Conservation (phyloP, 2,113 vertebrate genomes). For the Solenodon paradoxus region DNA sequence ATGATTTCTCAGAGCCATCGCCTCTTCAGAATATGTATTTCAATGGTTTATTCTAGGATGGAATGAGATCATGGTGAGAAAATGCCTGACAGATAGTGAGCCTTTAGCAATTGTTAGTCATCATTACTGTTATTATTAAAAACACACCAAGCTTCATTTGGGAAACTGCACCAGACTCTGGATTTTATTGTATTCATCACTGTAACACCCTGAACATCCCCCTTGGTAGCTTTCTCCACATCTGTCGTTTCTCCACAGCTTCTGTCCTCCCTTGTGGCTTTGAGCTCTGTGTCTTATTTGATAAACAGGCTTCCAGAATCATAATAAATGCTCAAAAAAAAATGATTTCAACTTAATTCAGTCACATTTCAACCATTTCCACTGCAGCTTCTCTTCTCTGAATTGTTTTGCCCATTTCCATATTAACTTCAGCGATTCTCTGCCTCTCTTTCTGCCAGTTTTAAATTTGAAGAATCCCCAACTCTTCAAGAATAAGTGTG, state of each 20-base stretch:
- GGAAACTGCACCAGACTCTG: not conserved
- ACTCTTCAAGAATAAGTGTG: not conserved
- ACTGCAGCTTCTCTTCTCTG: not conserved
- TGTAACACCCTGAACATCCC: too few species aligned
- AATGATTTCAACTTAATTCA: not conserved
- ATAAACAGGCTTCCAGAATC: not conserved
- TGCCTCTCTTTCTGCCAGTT: not conserved
- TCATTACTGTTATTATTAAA: not conserved
- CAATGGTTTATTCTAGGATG: not conserved
- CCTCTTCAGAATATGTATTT: conserved; percentile 30
- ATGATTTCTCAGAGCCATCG: not conserved
- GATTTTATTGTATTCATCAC: not conserved
- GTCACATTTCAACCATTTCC: not conserved
- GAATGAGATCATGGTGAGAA: not conserved
- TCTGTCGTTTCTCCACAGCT: not conserved
- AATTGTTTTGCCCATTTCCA: not conserved
- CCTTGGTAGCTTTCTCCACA: not conserved
- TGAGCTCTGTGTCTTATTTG: not conserved
- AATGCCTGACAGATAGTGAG: not conserved
- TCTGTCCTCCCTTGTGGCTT: not conserved
- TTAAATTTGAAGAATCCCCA: not conserved
- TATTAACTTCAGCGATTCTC: not conserved
- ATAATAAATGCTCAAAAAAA: not conserved
- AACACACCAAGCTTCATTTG: not conserved
- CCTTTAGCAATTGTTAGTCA: not conserved